Evolutionary conservation across 2,888 invertebrate species (phyloP).

Genomic region (Mystacides longicornis): DNA sequence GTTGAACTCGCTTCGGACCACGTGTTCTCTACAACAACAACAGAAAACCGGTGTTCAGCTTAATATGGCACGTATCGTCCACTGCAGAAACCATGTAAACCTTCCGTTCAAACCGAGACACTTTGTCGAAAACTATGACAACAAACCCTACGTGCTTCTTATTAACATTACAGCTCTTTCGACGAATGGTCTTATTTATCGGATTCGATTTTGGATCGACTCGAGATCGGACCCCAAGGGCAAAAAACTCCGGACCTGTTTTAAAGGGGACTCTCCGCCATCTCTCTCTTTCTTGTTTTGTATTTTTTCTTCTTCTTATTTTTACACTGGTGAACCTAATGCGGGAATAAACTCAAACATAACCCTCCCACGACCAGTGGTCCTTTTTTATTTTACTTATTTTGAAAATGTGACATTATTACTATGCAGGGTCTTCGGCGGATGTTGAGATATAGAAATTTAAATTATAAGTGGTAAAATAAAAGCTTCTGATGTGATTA

Average conservation of each 20-base stretch:
- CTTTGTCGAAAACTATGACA: background rate
- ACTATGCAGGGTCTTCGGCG: no score
- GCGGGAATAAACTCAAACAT: conserved; percentile 10
- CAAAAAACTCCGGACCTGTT: conserved; percentile 25
- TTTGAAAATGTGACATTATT: no score
- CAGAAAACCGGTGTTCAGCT: conserved; percentile 13
- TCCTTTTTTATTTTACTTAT: no score
- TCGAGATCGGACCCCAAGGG: conserved; percentile 19
- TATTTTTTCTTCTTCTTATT: background rate
- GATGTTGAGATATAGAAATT: no score
- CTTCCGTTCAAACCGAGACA: background rate
- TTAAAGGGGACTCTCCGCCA: conserved; percentile 20
- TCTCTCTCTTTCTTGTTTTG: conserved; percentile 6
- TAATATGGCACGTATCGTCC: background rate
- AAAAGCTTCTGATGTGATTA: no score
- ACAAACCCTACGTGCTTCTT: background rate
- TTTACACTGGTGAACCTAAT: conserved; percentile 10
- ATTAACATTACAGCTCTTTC: background rate
- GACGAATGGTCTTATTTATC: background rate
- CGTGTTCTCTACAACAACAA: conserved; percentile 8
- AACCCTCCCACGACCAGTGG: conserved; percentile 10
- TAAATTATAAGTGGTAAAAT: no score
- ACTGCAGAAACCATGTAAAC: conserved; percentile 11
- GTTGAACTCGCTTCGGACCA: conserved; percentile 8
- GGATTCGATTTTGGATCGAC: background rate